Base-by-base conservation (phyloP, 2,113 vertebrate genomes). In the Notothenia coriiceps region DNA sequence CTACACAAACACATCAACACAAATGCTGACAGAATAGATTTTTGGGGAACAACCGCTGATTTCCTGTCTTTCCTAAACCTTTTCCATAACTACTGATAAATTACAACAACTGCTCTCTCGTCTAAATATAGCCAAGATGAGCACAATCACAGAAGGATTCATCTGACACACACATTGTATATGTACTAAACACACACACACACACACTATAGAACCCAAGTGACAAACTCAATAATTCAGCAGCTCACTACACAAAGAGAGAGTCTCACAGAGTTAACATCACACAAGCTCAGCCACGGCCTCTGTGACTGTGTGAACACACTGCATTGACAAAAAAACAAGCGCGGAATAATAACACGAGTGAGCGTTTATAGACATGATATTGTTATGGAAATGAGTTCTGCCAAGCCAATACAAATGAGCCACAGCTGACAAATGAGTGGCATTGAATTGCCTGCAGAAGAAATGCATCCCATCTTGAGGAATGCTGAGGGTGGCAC, bases 231-330 rank as follows among this genome's bases (percentile, higher is more conserved):
- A 77, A 87, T 93, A 79, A 76, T 78, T 89, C 88, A 89, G 73
- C 72, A 57, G 77, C 51, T 76, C 50, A 25, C 44, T 49, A 84
- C 66, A 79, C 50, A 87, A 88, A 70, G 85, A 87, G 87, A 90
- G 86, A 88, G 91, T 93, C 92, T 80, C 44, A 60, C 65, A 73
- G 79, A 25, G 88, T 91, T 90, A 93, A 62, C 75, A 49, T 91
- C 91, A 90, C 79, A 74, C 62, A 43, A 35, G 75, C 76, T 84
- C 80, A 81, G 86, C 78, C 80, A 67, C 14, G 67, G 83, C 83
- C 83, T 84, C 69, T 73, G 47, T 52, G 77, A 70, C 77, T 68
- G 79, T 81, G 68, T 83, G 62, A 75, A 82, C 55, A 71, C 80
- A 83, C 65, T 71, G 51, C 13, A 71, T 49, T 73, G 80, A 80